Percentiles rank a stretch among this genome's conserved stretches.
These are phyloP conservation scores for Sprattus sprattus DNA, from an alignment of 2,113 vertebrate species.

Conservation along the genomic window DNA sequence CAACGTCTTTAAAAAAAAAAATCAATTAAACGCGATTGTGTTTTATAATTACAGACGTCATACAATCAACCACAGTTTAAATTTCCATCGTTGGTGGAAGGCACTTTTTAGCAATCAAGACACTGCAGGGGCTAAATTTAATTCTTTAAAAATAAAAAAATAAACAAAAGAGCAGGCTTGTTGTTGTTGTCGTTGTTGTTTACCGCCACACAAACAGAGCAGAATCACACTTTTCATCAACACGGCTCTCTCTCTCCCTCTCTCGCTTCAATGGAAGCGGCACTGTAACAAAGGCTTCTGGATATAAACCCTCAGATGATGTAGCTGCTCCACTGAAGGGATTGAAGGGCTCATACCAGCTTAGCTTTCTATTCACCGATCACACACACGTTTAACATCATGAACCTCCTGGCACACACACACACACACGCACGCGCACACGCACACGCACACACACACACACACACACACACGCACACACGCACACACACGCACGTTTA, in stretches of 20 bases:
- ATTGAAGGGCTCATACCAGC: background rate
- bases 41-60: background rate
- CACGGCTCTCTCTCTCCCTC: background rate
- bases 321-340: background rate
- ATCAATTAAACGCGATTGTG: background rate
- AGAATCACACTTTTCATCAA: background rate
- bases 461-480: too few relatives aligned
- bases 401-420: background rate
- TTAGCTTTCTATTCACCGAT: background rate
- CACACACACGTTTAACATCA: background rate
- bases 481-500: too few relatives aligned
- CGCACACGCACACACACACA: too few relatives aligned
- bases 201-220: background rate
- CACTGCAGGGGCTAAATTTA: background rate
- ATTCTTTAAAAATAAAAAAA: background rate
- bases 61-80: background rate
- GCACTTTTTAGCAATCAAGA: background rate
- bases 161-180: background rate
- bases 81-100: background rate
- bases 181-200: background rate
- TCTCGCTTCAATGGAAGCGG: background rate
- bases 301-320: background rate
- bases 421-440: too few relatives aligned
- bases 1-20: background rate
- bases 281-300: background rate